Evolutionary conservation across 2,888 invertebrate species (phyloP), one percentile per base, ranked within the genome.

Genomic region (Pseudanteris insignis): DNA sequence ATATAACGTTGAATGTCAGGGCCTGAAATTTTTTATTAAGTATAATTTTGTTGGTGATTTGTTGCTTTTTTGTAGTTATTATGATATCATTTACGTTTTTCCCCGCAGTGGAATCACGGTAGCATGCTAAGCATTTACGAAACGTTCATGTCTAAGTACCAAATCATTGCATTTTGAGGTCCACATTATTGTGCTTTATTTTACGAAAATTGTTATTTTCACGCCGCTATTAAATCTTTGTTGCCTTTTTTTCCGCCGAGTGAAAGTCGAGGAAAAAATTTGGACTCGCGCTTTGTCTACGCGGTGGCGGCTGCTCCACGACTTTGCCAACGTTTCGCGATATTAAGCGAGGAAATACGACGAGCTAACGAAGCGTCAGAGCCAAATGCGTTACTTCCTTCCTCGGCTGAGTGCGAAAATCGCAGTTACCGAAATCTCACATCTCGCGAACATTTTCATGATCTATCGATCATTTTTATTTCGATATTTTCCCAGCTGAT

Each of bases 311-410:
- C 30, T 18, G 18, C 44, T 58, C 43, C 26, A 40, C 33, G 57
- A 33, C 48, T 54, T 26, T 57, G 58, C 57, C 64, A 50, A 51
- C 64, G 60, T 50, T 64, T 61, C 54, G 64, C 60, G 57, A 64
- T 60, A 60, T 64, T 60, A 64, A 64, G 57, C 64, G 60, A 60
- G 60, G 53, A 64, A 64, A 61, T 57, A 40, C 55, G 40, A 60
- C 34, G 44, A 47, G 40, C 53, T 64, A 64, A 57, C 61, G 64
- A 64, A 61, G 64, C 64, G 64, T 61, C 61, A 18, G 53, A 58
- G 64, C 64, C 64, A 61, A 64, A 64, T 54, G 64, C 64, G 60
- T 58, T 61, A 64, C 41, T 64, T 64, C 64, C 64, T 64, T 64
- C 64, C 64, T 50, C n/a, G 30, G 57, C 53, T 44, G 57, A 53